Conservation (phyloP, 2,113 vertebrate genomes). For the Paramisgurnus dabryanus region DNA sequence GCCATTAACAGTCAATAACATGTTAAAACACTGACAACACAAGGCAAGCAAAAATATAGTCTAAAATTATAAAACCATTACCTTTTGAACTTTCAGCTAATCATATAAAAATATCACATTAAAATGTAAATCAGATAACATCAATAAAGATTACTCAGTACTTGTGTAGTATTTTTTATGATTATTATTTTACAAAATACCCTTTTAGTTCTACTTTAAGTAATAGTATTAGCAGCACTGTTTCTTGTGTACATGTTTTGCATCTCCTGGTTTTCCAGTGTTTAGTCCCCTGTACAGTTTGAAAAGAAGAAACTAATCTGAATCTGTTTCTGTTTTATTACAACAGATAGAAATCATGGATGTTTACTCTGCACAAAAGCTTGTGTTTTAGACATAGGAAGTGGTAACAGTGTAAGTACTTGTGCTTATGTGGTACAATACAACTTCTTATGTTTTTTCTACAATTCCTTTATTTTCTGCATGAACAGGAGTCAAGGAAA, state of each 20-base stretch:
- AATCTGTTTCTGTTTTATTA: neutral
- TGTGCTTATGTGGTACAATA: too few relatives aligned
- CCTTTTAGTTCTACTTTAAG: neutral
- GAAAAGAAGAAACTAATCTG: neutral
- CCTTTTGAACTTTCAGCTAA: slow-evolving; percentile 3
- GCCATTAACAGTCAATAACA: neutral
- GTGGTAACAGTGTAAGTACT: too few relatives aligned
- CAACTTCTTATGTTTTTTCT: too few relatives aligned
- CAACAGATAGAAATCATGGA: neutral
- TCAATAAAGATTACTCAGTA: neutral
- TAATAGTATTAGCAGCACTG: neutral
- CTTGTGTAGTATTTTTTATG: neutral
- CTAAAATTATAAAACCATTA: neutral
- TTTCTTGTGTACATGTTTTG: neutral
- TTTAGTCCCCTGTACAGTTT: slow-evolving; percentile 1
- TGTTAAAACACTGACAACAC: slow-evolving; percentile 6
- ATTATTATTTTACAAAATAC: neutral
- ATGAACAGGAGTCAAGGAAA: too few relatives aligned
- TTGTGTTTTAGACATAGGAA: too few relatives aligned
- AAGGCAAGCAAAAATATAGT: neutral
- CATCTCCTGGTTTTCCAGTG: slow-evolving; percentile 2
- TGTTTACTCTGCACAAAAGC: neutral
- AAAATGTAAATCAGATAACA: neutral
- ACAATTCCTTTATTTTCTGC: neutral
- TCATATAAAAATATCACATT: neutral